A percentile compares a stretch with the other conserved stretches of the same genome.
Evolutionary conservation across 2,888 invertebrate species (phyloP).

Genomic region (Cephalotes varians): DNA sequence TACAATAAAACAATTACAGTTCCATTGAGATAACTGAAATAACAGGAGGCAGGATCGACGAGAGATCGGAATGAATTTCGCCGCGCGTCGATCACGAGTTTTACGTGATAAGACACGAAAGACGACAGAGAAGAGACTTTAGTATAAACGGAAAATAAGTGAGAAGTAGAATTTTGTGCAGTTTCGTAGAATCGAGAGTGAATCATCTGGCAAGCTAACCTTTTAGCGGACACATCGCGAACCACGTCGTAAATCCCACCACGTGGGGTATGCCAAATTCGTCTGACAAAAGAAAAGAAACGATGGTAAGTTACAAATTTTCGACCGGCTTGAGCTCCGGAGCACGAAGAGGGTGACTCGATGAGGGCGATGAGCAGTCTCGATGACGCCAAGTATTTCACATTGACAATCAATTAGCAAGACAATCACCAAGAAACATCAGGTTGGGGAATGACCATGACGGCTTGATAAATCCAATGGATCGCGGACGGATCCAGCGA

Average conservation of each 20-base stretch:
- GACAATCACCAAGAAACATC: slow-evolving; percentile 43
- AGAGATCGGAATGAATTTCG: slow-evolving; percentile 25
- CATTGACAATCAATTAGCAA: slow-evolving; percentile 37
- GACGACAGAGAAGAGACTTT: slow-evolving; percentile 29
- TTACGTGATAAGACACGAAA: slow-evolving; percentile 16
- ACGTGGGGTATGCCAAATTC: slow-evolving; percentile 85
- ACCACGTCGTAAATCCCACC: slow-evolving; percentile 87
- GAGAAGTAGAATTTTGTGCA: slow-evolving; percentile 56
- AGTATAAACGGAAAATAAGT: slow-evolving; percentile 31
- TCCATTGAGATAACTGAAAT: slow-evolving; percentile 26
- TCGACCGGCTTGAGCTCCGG: slow-evolving; percentile 16
- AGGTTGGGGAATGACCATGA: slow-evolving; percentile 45
- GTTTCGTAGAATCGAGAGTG: slow-evolving; percentile 52
- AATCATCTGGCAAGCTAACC: slow-evolving; percentile 84
- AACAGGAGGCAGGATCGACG: slow-evolving; percentile 13
- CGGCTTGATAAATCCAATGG: slow-evolving; percentile 32
- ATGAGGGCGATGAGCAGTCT: slow-evolving; percentile 32
- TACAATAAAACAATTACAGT: slow-evolving; percentile 14
- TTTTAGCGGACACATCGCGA: slow-evolving; percentile 87
- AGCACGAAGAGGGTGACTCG: slow-evolving; percentile 18
- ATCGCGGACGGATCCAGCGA: slow-evolving; percentile 40
- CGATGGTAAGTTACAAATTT: slow-evolving; percentile 40
- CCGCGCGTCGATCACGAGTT: slow-evolving; percentile 18
- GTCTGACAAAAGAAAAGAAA: slow-evolving; percentile 77
- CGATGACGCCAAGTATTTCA: slow-evolving; percentile 28